phyloP scores from a whole-genome alignment of 2,113 vertebrate genomes.

The Centropus unirufus region DNA sequence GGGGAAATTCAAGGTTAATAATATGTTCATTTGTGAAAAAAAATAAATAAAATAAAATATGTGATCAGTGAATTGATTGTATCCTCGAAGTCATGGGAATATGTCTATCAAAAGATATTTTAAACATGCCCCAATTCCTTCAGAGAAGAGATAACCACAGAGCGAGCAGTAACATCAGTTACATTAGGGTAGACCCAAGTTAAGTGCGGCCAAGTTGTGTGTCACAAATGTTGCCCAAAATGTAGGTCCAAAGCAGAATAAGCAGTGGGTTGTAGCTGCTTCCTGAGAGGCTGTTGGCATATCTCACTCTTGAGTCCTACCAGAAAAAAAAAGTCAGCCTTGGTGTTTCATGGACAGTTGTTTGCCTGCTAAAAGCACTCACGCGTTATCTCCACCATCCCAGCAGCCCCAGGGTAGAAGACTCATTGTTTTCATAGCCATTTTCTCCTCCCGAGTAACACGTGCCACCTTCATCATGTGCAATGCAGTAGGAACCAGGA shows the following conservation, averaged over 20 bases:
- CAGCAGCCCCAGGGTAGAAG: not conserved
- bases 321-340: not conserved
- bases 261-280: not conserved
- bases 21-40: not conserved
- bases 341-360: not conserved
- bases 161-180: not conserved
- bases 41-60: too few species aligned
- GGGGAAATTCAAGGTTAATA: not conserved
- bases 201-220: not conserved
- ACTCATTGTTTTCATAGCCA: not conserved
- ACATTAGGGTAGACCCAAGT: not conserved
- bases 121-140: not conserved
- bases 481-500: not conserved
- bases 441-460: not conserved
- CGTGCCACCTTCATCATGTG: not conserved
- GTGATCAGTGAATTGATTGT: not conserved
- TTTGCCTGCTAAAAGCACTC: not conserved
- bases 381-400: not conserved
- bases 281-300: not conserved
- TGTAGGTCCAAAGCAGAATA: not conserved
- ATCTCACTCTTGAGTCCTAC: not conserved
- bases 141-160: not conserved
- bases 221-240: rapidly evolving
- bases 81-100: not conserved
- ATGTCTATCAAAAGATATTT: not conserved